Percentiles rank a stretch among this genome's conserved stretches.
Conservation (phyloP, 2,797 vertebrate species). For the Buphagus erythrorhynchus region DNA sequence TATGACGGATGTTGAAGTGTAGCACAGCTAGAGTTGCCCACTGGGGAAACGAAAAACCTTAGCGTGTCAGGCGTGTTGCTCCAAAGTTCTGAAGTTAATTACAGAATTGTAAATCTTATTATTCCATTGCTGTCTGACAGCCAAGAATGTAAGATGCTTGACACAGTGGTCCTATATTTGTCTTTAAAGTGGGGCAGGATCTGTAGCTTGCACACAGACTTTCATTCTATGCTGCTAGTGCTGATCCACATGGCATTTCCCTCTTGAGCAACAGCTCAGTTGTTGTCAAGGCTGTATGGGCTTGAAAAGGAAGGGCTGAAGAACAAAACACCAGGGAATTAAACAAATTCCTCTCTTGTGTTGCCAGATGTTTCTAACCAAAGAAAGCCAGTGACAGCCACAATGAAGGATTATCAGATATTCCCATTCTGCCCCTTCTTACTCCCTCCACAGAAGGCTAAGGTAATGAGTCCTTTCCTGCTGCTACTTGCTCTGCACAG, state of each 20-base stretch:
- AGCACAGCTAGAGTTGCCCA: background rate
- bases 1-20: rapidly evolving
- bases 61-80: background rate
- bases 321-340: background rate
- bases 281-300: background rate
- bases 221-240: background rate
- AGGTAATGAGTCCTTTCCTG: background rate
- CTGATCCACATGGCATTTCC: background rate
- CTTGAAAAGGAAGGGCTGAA: background rate
- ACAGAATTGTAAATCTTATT: background rate
- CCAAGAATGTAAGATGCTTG: background rate
- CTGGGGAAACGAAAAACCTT: background rate
- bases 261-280: background rate
- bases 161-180: background rate
- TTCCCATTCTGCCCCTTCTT: background rate
- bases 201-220: background rate
- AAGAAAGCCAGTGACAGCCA: background rate
- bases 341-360: background rate
- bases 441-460: background rate
- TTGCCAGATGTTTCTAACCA: background rate
- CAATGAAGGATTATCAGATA: background rate
- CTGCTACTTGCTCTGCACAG: background rate
- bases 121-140: background rate
- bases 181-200: background rate
- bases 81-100: conserved; percentile 1